A percentile compares a stretch with the other conserved stretches of the same genome.
These are phyloP conservation scores for Micrasema longulum DNA, from an alignment of 1,140 invertebrate genomes.

Conservation along the genomic window DNA sequence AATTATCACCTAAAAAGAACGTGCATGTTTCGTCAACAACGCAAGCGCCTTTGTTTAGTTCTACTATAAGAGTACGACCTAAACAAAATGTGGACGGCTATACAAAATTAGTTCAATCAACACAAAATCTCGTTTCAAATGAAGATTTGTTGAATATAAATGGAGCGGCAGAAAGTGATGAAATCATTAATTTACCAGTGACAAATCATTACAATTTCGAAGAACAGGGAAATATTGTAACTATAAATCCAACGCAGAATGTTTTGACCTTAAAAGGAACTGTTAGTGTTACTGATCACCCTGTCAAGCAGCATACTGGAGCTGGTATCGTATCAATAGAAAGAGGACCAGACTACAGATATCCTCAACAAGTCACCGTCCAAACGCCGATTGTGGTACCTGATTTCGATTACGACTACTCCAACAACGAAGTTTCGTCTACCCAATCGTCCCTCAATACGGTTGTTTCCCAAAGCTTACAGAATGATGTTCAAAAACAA, in stretches of 20 bases:
- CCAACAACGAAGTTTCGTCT: constrained; percentile 34
- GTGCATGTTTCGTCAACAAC: constrained; percentile 6
- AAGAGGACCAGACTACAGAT: constrained; percentile 21
- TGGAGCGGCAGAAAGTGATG: constrained; percentile 62
- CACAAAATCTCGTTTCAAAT: constrained; percentile 68
- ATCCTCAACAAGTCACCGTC: background rate
- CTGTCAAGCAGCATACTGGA: constrained; percentile 43
- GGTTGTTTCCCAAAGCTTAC: background rate
- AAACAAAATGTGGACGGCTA: constrained; percentile 56
- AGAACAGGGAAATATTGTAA: constrained; percentile 16
- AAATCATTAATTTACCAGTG: constrained; percentile 54
- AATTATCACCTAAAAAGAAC: background rate
- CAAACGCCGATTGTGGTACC: constrained; percentile 60
- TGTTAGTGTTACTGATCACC: constrained; percentile 33
- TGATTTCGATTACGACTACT: constrained; percentile 54
- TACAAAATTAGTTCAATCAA: constrained; percentile 67
- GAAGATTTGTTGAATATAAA: constrained; percentile 70
- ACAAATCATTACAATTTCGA: constrained; percentile 45
- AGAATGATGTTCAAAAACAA: background rate
- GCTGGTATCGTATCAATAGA: constrained; percentile 52
- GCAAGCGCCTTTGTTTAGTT: constrained; percentile 5
- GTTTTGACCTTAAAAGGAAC: constrained; percentile 38
- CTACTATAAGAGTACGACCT: background rate
- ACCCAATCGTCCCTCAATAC: constrained; percentile 34
- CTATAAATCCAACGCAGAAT: constrained; percentile 37